A percentile compares a stretch with the other conserved stretches of the same genome.
Evolutionary conservation across 1,140 invertebrate genomes (phyloP).

Genomic region (Antheraea pernyi): DNA sequence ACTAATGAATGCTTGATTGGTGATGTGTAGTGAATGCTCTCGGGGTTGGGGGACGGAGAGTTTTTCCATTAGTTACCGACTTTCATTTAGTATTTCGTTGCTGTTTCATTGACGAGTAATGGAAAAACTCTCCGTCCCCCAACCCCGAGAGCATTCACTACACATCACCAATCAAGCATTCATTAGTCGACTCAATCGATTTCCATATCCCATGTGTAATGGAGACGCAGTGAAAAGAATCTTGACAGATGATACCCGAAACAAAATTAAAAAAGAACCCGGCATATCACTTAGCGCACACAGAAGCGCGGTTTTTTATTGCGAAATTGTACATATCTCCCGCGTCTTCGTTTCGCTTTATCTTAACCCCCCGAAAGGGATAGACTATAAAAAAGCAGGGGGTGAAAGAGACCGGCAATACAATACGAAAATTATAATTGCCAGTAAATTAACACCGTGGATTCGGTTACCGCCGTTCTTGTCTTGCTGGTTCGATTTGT

Average conservation of each 20-base stretch:
- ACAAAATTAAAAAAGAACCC: slow-evolving; percentile 3
- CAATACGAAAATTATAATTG: slow-evolving; percentile 5
- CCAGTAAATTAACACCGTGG: slow-evolving; percentile 1
- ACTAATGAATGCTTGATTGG: slow-evolving; percentile 4
- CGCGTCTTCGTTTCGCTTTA: not conserved
- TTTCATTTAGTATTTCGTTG: not conserved
- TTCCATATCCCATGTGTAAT: not conserved
- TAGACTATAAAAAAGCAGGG: not conserved
- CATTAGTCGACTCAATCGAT: not conserved
- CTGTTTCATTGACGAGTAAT: not conserved
- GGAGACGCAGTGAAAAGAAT: not conserved
- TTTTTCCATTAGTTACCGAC: not conserved
- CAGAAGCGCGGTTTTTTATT: slow-evolving; percentile 1
- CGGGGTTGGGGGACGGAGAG: not conserved
- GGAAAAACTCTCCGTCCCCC: not conserved
- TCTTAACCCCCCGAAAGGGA: not conserved
- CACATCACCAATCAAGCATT: slow-evolving; percentile 4
- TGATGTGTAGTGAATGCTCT: slow-evolving; percentile 4
- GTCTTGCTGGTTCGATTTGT: not conserved
- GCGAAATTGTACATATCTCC: not conserved
- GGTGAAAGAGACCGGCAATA: not conserved
- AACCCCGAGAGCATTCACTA: not conserved
- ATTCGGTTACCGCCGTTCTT: not conserved
- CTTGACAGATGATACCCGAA: not conserved
- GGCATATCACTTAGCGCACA: slow-evolving; percentile 3